phyloP scores from a whole-genome alignment of 1,140 invertebrate species.

The Penaeus chinensis region DNA sequence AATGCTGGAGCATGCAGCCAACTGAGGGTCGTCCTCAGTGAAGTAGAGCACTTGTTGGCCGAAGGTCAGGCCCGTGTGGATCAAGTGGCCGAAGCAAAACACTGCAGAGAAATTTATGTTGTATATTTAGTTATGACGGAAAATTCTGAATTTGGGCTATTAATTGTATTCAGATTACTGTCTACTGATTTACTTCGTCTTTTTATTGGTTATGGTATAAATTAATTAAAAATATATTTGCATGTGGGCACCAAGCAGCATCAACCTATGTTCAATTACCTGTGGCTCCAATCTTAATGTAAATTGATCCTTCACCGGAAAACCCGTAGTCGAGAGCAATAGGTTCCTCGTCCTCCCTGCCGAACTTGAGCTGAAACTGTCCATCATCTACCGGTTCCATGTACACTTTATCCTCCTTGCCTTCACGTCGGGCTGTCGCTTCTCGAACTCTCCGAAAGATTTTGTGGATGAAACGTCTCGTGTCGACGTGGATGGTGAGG shows the following conservation, averaged over 20 bases:
- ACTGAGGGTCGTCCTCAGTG: constrained; percentile 68
- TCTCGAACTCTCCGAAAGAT: constrained; percentile 65
- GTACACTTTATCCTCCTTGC: constrained; percentile 71
- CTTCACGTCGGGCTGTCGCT: constrained; percentile 53
- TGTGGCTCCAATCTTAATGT: constrained; percentile 79
- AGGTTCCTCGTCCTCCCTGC: constrained; percentile 55
- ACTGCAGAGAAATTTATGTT: constrained; percentile 67
- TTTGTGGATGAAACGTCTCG: constrained; percentile 71
- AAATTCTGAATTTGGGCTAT: not conserved
- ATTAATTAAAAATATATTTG: not conserved
- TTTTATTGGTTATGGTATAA: no score
- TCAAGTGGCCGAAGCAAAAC: constrained; percentile 80
- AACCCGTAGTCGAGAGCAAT: constrained; percentile 66
- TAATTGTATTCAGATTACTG: no score
- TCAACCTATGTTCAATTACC: constrained; percentile 68
- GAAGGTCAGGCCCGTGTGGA: constrained; percentile 76
- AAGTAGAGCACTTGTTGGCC: constrained; percentile 75
- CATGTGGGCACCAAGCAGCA: not conserved
- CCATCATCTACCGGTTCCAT: constrained; percentile 67
- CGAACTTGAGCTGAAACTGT: constrained; percentile 62
- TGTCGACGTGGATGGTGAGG: constrained; percentile 74
- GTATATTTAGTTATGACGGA: not conserved
- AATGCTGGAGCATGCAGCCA: constrained; percentile 69
- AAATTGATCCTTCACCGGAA: constrained; percentile 74
- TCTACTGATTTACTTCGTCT: no score